Base-by-base conservation (phyloP, 2,113 vertebrate genomes). In the Sinocyclocheilus rhinocerous region DNA sequence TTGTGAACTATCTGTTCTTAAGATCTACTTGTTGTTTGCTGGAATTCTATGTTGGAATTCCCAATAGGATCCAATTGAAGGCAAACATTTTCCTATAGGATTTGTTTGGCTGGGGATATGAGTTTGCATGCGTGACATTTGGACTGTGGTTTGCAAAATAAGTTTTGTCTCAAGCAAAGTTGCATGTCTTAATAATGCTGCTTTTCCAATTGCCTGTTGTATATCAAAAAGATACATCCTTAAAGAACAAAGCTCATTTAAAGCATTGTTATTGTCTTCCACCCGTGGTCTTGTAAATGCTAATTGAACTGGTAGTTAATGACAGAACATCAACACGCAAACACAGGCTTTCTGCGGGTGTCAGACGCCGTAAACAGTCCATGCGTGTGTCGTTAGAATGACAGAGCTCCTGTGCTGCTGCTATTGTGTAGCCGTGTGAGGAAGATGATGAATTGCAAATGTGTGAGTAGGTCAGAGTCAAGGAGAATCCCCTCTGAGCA, bases 401-500 rank as follows among this genome's bases (percentile, higher is more conserved):
- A 93, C 92, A 93, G 94, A 93, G 91, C 84, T 63, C 77, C 4
- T 24, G 81, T 36, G 84, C 76, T 77, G 90, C 76, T 45, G 61
- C 22, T 84, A 89, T 93, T 91, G 92, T 91, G 90, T 88, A 87
- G 90, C 87, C 57, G 83, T 87, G 89, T 85, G 79, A 87, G 86
- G 69, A 45, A 89, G 87, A 91, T 93, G 91, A 93, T 94, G 92
- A 94, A 94, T 94, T 94, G 94, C 92, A 93, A 95, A 95, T 95
- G 85, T 24, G 81, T 45, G 76, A 92, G 87, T 73, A 88, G 90
- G 90, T 89, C 92, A 93, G 92, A 89, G 93, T 92, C 92, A 92
- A 92, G 92, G 91, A 92, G 91, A 89, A 90, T 90, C 65, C 81
- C 91, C 91, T 90, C 87, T 86, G 87, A 87, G 90, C 52, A 67